phyloP scores from a whole-genome alignment of 2,113 vertebrate genomes.

The Pteruthius melanotis region DNA sequence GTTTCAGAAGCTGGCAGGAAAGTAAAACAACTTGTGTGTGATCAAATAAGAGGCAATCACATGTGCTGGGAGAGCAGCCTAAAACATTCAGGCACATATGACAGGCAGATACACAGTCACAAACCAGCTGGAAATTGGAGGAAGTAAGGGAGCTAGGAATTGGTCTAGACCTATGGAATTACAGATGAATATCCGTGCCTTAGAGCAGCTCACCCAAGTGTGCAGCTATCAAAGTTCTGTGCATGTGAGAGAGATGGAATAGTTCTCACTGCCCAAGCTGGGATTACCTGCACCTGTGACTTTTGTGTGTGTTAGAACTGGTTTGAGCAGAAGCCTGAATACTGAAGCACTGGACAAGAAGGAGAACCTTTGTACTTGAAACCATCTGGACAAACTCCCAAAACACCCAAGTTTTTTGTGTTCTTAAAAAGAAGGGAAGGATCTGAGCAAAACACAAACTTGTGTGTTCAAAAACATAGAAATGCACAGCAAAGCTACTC shows the following conservation, averaged over 20 bases:
- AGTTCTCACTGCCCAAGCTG: background rate
- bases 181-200: background rate
- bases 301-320: background rate
- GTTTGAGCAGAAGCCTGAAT: background rate
- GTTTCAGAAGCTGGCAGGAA: background rate
- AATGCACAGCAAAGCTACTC: background rate
- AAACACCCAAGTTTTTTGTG: background rate
- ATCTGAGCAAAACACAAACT: background rate
- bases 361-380: background rate
- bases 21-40: background rate
- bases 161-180: accelerated
- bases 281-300: background rate
- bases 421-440: background rate
- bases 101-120: background rate
- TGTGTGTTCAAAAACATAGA: background rate
- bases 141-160: background rate
- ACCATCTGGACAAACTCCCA: background rate
- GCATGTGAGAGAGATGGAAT: background rate
- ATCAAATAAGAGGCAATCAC: background rate
- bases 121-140: background rate
- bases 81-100: background rate
- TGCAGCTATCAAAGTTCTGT: background rate
- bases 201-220: background rate
- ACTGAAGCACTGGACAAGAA: accelerated
- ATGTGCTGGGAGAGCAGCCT: accelerated